These are phyloP conservation scores for Trididemnum nubilum DNA, from an alignment of 23 tunicate species.

Conservation along the genomic window DNA sequence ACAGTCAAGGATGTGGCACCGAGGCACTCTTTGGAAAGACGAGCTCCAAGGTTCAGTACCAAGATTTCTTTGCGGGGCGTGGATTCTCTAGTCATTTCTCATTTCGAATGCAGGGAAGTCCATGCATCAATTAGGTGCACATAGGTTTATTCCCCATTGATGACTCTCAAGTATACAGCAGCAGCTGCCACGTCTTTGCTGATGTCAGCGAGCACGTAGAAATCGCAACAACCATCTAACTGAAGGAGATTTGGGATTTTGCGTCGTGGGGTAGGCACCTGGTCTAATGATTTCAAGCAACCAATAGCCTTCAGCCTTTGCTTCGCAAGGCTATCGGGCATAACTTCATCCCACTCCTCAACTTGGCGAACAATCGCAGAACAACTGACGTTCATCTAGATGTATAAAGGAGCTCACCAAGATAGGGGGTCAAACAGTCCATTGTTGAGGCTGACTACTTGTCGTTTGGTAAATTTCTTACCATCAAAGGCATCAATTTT, in stretches of 20 bases:
- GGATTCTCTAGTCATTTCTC: neutral
- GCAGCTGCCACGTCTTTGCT: constrained; percentile 8
- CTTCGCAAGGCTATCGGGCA: neutral
- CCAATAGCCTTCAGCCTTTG: neutral
- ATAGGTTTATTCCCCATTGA: neutral
- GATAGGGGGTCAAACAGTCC: constrained; percentile 9
- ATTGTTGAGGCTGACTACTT: neutral
- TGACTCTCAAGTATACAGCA: neutral
- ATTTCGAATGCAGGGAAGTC: constrained; percentile 1
- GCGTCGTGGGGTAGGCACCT: neutral
- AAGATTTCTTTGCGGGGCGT: constrained; percentile 10
- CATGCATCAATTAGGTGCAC: constrained; percentile 2
- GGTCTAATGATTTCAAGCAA: neutral
- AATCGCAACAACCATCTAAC: neutral
- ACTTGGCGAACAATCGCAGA: constrained; percentile 6
- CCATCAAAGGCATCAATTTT: neutral
- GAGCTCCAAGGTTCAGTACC: constrained; percentile 1
- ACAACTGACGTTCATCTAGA: neutral
- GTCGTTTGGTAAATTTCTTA: neutral
- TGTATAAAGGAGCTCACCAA: constrained; percentile 7
- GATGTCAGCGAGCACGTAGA: neutral
- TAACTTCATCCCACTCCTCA: neutral
- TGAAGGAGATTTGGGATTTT: neutral
- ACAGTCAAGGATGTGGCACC: neutral
- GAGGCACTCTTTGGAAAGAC: constrained; percentile 1